These are phyloP conservation scores for Andrena minutula DNA, from an alignment of 2,888 invertebrate species.

Conservation along the genomic window DNA sequence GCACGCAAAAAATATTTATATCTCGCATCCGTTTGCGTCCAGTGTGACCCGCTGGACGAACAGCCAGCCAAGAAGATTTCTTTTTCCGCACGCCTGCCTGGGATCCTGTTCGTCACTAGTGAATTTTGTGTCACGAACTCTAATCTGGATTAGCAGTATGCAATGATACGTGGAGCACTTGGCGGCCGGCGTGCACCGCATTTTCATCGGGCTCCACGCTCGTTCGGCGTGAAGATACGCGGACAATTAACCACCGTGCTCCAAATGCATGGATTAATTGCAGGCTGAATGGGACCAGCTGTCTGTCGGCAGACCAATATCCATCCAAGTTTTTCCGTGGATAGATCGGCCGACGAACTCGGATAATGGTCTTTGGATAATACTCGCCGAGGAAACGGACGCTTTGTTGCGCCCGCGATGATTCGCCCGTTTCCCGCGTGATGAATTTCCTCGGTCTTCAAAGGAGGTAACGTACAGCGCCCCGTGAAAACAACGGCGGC, in stretches of 20 bases:
- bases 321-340: conserved; percentile 14
- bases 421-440: conserved; percentile 50
- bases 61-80: background rate
- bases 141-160: conserved; percentile 34
- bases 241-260: conserved; percentile 14
- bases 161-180: conserved; percentile 8
- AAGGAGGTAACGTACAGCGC: conserved; percentile 59
- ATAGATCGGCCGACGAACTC: background rate
- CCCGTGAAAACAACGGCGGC: conserved; percentile 21
- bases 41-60: background rate
- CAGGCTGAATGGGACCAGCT: background rate
- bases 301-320: background rate
- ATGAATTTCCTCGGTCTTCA: conserved; percentile 52
- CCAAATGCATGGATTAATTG: conserved; percentile 27
- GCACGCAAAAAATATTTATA: conserved; percentile 29
- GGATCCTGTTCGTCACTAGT: conserved; percentile 1
- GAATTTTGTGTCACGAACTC: conserved; percentile 28
- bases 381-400: conserved; percentile 20
- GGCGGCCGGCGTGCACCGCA: background rate
- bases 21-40: background rate
- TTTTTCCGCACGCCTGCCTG: background rate
- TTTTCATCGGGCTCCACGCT: background rate
- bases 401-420: conserved; percentile 49
- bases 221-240: conserved; percentile 3
- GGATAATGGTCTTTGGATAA: conserved; percentile 44